Conservation (phyloP, 2,797 vertebrate genomes). For the Cirrhinus molitorella region DNA sequence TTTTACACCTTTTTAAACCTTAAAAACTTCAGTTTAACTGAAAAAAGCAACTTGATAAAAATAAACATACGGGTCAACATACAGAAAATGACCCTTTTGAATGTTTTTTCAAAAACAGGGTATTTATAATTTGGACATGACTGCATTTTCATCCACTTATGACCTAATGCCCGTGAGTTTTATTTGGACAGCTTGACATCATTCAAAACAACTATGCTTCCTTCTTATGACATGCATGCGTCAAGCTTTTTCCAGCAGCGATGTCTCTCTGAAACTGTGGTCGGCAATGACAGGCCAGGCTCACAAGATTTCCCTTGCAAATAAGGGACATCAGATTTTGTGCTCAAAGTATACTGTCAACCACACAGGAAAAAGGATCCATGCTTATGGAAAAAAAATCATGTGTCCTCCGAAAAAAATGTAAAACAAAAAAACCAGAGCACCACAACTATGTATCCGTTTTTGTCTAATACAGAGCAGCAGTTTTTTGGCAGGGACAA, state of each 20-base stretch:
- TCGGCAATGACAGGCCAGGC: constrained; percentile 5
- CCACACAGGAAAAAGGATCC: neutral
- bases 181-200: constrained; percentile 1
- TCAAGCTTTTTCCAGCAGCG: neutral
- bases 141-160: neutral
- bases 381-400: neutral
- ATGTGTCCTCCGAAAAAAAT: constrained; percentile 46
- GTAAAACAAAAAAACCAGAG: constrained; percentile 25
- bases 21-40: neutral
- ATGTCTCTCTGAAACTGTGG: neutral
- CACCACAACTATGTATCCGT: neutral
- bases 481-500: constrained; percentile 15
- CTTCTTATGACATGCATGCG: neutral
- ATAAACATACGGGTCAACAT: neutral
- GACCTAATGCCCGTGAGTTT: neutral
- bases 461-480: constrained; percentile 10
- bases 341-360: constrained; percentile 22
- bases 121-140: neutral
- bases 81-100: neutral
- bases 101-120: neutral
- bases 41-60: neutral
- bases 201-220: constrained; percentile 10
- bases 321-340: constrained; percentile 47
- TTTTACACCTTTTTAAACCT: neutral
- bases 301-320: constrained; percentile 54